Base-by-base conservation (phyloP, 2,797 vertebrate genomes). In the Poeciliopsis paucimaculata region DNA sequence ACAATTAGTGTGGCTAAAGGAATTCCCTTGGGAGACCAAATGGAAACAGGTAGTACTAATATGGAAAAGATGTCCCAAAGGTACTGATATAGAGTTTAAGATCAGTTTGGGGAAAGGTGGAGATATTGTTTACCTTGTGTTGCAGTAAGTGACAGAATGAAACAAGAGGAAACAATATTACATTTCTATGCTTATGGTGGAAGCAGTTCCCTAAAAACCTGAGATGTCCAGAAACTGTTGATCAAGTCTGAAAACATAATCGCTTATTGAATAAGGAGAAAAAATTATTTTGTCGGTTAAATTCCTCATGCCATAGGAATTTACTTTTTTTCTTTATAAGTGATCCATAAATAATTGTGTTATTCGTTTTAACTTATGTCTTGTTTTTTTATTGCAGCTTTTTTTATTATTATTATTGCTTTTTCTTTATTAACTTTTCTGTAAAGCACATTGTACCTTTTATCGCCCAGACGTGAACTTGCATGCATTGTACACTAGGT, bases 401-500 rank as follows among this genome's bases (percentile, higher is more conserved):
- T 57, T 3, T 57, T 34, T 34, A 34, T 34, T 34, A 34, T 34
- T 34, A 34, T 34, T 34, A 34, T 15, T 39, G 9, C 62, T 18
- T 66, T 66, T 23, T 16, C 6, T 66, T 36, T 12, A 28, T 60
- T 34, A 31, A 10, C 28, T 15, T 31, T 62, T 62, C 28, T 62
- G 28, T 16, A 18, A 34, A 34, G 28, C 13, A 62, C 28, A 34
- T 62, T 62, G 57, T 31, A 34, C 5, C 57, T 16, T 34, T 15
- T 31, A 7, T 34, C 7, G 26, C 49, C 15, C 10, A 39, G 2
- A 43, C 6, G 36, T 1, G 62, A 75, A 85, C 47, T 80, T 86
- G 2, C 79, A 31, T 31, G 12, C 41, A 0, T 80, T 62, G 0
- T 12, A 28, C 93, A 89, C 86, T 3, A 90, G 93, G 20, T 85